These are phyloP conservation scores for Drosophila mimetica DNA, from an alignment of 2,888 invertebrate genomes.

Conservation along the genomic window DNA sequence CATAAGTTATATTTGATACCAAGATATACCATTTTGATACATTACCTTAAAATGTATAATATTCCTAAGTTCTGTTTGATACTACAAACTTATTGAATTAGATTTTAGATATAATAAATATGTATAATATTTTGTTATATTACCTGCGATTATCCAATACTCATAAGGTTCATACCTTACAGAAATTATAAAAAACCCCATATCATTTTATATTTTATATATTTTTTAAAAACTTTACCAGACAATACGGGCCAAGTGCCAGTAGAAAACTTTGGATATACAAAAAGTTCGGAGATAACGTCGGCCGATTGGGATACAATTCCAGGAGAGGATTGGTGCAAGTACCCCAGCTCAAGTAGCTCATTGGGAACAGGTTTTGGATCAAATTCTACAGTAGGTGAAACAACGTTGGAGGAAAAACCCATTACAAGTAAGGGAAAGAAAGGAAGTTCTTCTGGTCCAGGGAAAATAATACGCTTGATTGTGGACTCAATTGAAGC, in stretches of 20 bases:
- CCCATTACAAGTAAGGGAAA: neutral
- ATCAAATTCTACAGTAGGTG: neutral
- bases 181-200: too few species aligned
- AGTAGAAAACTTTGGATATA: neutral
- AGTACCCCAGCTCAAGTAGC: slow-evolving; percentile 1
- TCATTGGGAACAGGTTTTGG: neutral
- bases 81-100: too few species aligned
- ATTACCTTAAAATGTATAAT: too few species aligned
- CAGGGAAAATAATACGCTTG: neutral
- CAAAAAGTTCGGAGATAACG: neutral
- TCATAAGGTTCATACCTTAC: too few species aligned
- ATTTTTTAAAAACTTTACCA: too few species aligned
- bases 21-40: too few species aligned
- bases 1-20: too few species aligned
- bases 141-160: too few species aligned
- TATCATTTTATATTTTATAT: too few species aligned
- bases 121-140: too few species aligned
- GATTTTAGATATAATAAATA: too few species aligned
- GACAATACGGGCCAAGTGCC: neutral
- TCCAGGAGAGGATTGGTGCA: neutral
- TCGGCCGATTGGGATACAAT: neutral
- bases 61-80: too few species aligned
- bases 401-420: neutral
- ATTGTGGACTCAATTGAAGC: neutral
- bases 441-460: neutral